Percentiles rank a stretch among this genome's conserved stretches.
phyloP scores from a whole-genome alignment of 2,888 invertebrate species.

The Drosophila kambysellisi region DNA sequence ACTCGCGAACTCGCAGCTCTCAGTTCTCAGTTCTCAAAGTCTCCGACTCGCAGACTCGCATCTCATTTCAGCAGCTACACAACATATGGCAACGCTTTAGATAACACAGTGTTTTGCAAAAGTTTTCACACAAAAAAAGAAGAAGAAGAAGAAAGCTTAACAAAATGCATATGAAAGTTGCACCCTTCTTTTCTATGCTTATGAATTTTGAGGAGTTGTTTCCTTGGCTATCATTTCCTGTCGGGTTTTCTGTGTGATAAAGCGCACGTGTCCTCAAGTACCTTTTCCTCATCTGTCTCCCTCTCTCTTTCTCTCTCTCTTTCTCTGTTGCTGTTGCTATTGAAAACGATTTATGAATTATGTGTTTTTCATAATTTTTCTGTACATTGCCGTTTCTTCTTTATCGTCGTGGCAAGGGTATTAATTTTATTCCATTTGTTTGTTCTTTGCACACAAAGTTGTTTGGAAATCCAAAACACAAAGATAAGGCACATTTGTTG shows the following conservation, averaged over 20 bases:
- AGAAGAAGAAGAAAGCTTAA: background rate
- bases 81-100: constrained; percentile 53
- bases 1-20: background rate
- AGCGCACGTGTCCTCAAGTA: constrained; percentile 65
- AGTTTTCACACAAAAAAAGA: constrained; percentile 24
- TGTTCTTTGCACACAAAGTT: constrained; percentile 24
- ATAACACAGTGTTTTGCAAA: constrained; percentile 47
- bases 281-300: background rate
- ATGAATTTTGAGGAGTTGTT: constrained; percentile 34
- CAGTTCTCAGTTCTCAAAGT: background rate
- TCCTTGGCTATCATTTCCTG: constrained; percentile 43
- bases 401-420: constrained; percentile 45
- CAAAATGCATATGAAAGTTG: constrained; percentile 37
- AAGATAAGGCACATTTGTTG: constrained; percentile 71
- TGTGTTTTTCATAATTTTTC: constrained; percentile 65
- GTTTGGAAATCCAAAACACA: constrained; percentile 53
- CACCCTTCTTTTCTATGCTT: background rate
- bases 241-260: constrained; percentile 44
- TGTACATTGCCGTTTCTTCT: constrained; percentile 17
- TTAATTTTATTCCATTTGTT: constrained; percentile 48
- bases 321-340: constrained; percentile 55
- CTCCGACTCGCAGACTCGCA: background rate
- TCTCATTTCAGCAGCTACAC: constrained; percentile 14
- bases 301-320: background rate
- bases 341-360: constrained; percentile 81